Evolutionary conservation across 2,113 vertebrate species (phyloP).

Genomic region (Perca fluviatilis): DNA sequence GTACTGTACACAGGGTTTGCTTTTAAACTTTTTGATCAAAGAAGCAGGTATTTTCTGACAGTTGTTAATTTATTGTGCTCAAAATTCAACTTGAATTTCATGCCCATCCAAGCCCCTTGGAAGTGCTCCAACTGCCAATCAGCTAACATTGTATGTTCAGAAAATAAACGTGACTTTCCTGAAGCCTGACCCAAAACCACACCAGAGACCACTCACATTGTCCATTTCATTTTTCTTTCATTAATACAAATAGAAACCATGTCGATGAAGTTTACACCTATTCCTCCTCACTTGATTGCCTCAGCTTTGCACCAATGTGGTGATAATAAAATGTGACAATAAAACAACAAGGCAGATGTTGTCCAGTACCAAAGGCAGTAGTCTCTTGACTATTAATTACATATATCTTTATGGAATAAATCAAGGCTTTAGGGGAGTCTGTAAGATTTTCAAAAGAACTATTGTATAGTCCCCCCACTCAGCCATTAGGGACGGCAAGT

Average conservation of each 20-base stretch:
- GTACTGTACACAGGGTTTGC: not conserved
- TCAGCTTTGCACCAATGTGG: conserved; percentile 14
- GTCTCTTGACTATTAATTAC: conserved; percentile 58
- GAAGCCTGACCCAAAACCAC: not conserved
- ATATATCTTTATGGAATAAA: conserved; percentile 48
- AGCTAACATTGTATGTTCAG: not conserved
- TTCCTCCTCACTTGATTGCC: conserved; percentile 12
- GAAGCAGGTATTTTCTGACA: not conserved
- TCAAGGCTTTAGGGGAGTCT: conserved; percentile 48
- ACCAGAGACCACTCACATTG: conserved; percentile 14
- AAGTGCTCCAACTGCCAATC: conserved; percentile 1
- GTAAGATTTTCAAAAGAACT: conserved; percentile 49
- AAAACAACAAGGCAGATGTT: conserved; percentile 61
- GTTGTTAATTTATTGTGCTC: not conserved
- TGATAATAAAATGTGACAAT: conserved; percentile 61
- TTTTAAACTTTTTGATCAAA: not conserved
- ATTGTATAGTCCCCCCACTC: conserved; percentile 50
- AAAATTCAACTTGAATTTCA: not conserved
- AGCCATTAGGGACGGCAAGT: conserved; percentile 53
- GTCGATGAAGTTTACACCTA: not conserved
- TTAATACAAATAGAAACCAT: conserved; percentile 47
- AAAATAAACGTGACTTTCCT: conserved; percentile 23
- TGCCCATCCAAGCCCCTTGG: not conserved
- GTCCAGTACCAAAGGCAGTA: conserved; percentile 17
- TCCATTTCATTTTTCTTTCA: not conserved